These are phyloP conservation scores for Nyctibius grandis DNA, from an alignment of 2,797 vertebrate genomes.

Conservation along the genomic window DNA sequence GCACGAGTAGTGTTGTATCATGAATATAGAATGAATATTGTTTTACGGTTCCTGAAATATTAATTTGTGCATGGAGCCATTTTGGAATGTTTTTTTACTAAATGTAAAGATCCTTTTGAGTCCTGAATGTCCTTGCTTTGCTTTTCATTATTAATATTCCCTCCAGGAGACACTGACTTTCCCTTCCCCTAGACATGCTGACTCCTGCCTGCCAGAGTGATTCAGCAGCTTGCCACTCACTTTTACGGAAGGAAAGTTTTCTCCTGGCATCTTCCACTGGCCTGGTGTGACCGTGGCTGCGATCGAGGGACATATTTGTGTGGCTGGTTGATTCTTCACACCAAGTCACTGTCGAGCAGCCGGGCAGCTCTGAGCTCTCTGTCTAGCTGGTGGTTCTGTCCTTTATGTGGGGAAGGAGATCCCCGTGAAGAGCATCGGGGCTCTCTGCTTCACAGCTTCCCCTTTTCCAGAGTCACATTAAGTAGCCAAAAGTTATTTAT, in stretches of 20 bases:
- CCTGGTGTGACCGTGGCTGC: not conserved
- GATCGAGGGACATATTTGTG: not conserved
- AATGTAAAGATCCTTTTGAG: conserved; percentile 17
- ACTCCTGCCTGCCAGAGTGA: conserved; percentile 54
- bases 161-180: conserved; percentile 41
- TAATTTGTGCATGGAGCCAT: conserved; percentile 47
- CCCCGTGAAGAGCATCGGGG: not conserved
- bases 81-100: conserved; percentile 24
- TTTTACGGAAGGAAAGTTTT: conserved; percentile 22
- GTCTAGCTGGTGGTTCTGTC: not conserved
- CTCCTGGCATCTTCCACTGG: not conserved
- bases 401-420: not conserved
- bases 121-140: conserved; percentile 48
- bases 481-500: not conserved
- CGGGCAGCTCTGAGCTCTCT: not conserved
- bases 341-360: not conserved
- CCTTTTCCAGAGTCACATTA: not conserved
- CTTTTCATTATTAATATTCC: conserved; percentile 62
- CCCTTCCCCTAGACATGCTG: conserved; percentile 39
- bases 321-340: not conserved
- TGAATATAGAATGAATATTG: conserved; percentile 67
- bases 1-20: conserved; percentile 52
- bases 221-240: conserved; percentile 50
- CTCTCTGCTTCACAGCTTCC: not conserved
- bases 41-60: conserved; percentile 60